Evolutionary conservation across 2,888 invertebrate species (phyloP).

Genomic region (Dione juno): DNA sequence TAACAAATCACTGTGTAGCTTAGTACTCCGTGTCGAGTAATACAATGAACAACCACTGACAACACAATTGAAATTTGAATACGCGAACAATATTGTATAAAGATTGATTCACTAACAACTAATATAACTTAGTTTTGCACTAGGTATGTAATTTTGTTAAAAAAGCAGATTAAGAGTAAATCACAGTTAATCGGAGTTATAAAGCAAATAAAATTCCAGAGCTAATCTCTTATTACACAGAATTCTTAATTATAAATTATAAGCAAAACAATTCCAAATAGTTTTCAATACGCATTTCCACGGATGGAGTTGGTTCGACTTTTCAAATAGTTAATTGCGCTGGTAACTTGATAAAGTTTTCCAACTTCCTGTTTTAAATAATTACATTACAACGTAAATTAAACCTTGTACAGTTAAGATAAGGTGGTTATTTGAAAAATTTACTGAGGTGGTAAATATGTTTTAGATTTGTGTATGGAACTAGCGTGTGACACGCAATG

Average conservation of each 20-base stretch:
- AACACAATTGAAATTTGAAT: too few relatives aligned
- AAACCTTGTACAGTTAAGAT: not conserved
- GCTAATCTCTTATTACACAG: not conserved
- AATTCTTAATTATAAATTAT: slow-evolving; percentile 12
- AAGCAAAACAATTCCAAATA: slow-evolving; percentile 27
- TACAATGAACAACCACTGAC: too few relatives aligned
- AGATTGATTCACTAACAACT: not conserved
- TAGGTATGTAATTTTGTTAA: too few relatives aligned
- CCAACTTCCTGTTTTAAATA: slow-evolving; percentile 44
- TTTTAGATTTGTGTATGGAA: slow-evolving; percentile 43
- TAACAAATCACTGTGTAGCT: too few relatives aligned
- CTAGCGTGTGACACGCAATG: slow-evolving; percentile 75
- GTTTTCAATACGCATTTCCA: slow-evolving; percentile 32
- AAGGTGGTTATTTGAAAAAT: slow-evolving; percentile 30
- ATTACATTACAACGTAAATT: slow-evolving; percentile 32
- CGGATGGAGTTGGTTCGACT: slow-evolving; percentile 53
- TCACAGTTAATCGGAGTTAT: not conserved
- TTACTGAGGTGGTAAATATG: slow-evolving; percentile 40
- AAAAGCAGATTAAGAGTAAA: not conserved
- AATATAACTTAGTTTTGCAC: not conserved
- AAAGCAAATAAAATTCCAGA: not conserved
- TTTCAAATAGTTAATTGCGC: slow-evolving; percentile 63
- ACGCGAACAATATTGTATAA: too few relatives aligned
- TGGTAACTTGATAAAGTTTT: slow-evolving; percentile 67
- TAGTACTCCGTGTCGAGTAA: too few relatives aligned